These are phyloP conservation scores for Drosophila mettleri DNA, from an alignment of 2,888 invertebrate genomes.

Conservation along the genomic window DNA sequence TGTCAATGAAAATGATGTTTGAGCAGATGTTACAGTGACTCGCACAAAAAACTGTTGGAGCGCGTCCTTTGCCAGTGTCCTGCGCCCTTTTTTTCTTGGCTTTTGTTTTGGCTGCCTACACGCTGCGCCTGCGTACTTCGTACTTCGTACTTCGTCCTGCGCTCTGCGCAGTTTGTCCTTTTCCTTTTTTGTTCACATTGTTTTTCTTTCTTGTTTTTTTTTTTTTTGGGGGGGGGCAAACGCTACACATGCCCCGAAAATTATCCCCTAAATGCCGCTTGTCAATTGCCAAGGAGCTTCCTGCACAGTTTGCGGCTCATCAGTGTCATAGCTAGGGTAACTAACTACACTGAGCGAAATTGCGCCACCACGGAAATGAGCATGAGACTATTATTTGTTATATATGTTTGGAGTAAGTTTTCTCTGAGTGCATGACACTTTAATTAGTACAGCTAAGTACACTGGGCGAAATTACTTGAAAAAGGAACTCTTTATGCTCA, in stretches of 20 bases:
- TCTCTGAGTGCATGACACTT: background rate
- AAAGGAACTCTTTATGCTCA: too few species aligned
- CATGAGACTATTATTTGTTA: too few species aligned
- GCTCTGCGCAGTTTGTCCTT: constrained; percentile 21
- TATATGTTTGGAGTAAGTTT: background rate
- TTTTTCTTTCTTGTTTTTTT: constrained; percentile 8
- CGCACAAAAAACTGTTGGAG: constrained; percentile 70
- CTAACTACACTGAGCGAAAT: constrained; percentile 18
- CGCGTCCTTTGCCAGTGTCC: constrained; percentile 58
- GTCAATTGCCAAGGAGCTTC: constrained; percentile 73
- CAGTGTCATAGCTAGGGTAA: constrained; percentile 59
- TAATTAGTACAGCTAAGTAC: background rate
- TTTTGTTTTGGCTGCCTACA: constrained; percentile 51
- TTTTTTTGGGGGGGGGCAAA: constrained; percentile 62
- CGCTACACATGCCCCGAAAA: constrained; percentile 69
- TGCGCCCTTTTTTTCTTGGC: constrained; percentile 24
- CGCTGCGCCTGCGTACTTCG: constrained; percentile 33
- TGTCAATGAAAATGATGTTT: constrained; percentile 9
- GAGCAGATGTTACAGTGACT: constrained; percentile 52
- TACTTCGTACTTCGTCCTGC: too few species aligned
- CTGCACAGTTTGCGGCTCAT: constrained; percentile 79
- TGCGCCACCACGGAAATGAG: too few species aligned
- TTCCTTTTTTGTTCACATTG: constrained; percentile 27
- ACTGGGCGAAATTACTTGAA: background rate
- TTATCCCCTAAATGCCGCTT: constrained; percentile 78